Evolutionary conservation across 2,797 vertebrate species (phyloP), one percentile per base, ranked within the genome.

Genomic region (Falco rusticolus): DNA sequence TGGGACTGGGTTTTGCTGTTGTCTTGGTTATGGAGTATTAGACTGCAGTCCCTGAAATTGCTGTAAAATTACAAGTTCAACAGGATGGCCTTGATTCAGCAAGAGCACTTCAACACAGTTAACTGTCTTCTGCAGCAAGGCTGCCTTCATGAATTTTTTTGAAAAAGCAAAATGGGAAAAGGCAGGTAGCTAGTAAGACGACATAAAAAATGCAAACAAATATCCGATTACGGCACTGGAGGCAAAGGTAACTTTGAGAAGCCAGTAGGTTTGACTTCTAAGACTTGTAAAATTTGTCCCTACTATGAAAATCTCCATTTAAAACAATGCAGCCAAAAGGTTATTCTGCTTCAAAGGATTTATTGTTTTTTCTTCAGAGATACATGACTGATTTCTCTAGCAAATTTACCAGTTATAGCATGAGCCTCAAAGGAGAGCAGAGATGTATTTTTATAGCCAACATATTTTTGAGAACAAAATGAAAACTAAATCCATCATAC

Each of bases 401-500:
- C 97, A 98, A 97, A 97, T 97, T 90, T 96, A 84, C 79, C 64
- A 79, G 53, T 69, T 94, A 87, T 28, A 97, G 86, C 81, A 87
- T 90, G 70, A 94, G 93, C 76, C 91, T 97, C 97, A 96, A 64
- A 97, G 97, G 96, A 98, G 94, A 93, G 82, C 83, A 94, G 93
- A 97, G 94, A 96, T 96, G 80, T 94, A 96, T 97, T 98, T 97
- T 98, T 98, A 97, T 93, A 97, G 96, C 54, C 57, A 86, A 95
- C 53, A 57, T 86, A 94, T 90, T 97, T 95, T 95, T 94, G 93
- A 98, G 96, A 98, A 96, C 91, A 92, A 97, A 98, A 98, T 93
- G 93, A 96, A 97, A 98, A 97, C 89, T 87, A 96, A 97, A 96
- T 96, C 97, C 84, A 94, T 97, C 91, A 89, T 78, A 71, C 84